phyloP scores from a whole-genome alignment of 2,888 invertebrate species.

The Trypoxylon attenuatum region DNA sequence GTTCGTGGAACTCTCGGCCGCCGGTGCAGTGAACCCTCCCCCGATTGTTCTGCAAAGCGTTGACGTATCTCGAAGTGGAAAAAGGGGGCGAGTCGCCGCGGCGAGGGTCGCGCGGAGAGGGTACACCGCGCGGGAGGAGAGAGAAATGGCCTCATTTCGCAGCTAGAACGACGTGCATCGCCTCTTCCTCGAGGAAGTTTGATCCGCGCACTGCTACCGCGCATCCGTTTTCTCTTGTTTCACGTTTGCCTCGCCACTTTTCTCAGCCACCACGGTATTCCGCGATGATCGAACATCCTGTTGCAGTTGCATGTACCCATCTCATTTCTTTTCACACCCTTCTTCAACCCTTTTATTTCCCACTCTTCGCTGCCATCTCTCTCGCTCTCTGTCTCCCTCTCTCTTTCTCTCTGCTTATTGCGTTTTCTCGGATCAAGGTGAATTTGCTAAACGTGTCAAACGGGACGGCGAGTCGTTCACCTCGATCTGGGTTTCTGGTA shows the following conservation, averaged over 20 bases:
- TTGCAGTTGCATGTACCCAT: too few relatives aligned
- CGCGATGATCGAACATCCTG: neutral
- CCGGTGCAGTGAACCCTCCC: constrained; percentile 65
- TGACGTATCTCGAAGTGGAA: constrained; percentile 59
- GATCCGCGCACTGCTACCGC: constrained; percentile 35
- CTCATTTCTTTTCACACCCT: too few relatives aligned
- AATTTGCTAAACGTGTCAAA: too few relatives aligned
- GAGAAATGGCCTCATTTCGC: constrained; percentile 64
- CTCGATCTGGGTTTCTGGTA: too few relatives aligned
- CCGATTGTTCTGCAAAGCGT: constrained; percentile 68
- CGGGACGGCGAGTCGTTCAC: too few relatives aligned
- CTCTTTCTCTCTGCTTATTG: too few relatives aligned
- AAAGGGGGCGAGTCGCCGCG: constrained; percentile 50
- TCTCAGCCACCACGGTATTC: neutral
- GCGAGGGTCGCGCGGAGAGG: constrained; percentile 19
- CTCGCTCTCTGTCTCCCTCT: too few relatives aligned
- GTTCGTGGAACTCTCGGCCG: constrained; percentile 56
- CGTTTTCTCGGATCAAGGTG: too few relatives aligned
- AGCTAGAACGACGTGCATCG: constrained; percentile 46
- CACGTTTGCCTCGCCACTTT: constrained; percentile 6
- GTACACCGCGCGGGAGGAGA: constrained; percentile 32
- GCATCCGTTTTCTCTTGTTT: too few relatives aligned
- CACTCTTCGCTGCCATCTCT: too few relatives aligned
- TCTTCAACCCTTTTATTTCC: too few relatives aligned
- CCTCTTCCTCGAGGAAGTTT: constrained; percentile 36